Percentiles rank a stretch among this genome's conserved stretches.
Evolutionary conservation across 2,888 invertebrate genomes (phyloP).

Genomic region (Tipula helvola): DNA sequence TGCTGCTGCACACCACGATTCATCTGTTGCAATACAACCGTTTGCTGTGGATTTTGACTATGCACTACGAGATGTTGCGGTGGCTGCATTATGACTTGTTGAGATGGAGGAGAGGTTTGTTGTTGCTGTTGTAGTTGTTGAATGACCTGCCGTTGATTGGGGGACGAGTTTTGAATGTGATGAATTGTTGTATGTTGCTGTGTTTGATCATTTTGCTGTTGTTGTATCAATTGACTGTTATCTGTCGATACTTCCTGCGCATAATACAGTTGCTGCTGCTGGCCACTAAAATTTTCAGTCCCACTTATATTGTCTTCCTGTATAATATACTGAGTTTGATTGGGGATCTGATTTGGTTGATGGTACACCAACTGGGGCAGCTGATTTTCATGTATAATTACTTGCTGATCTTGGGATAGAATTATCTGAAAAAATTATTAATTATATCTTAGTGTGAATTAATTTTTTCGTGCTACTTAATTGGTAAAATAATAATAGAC

Average conservation of each 20-base stretch:
- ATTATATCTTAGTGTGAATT: too few relatives aligned
- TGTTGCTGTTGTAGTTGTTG: constrained; percentile 18
- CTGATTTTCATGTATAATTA: constrained; percentile 29
- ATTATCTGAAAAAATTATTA: constrained; percentile 21
- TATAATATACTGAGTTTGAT: constrained; percentile 23
- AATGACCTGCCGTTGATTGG: constrained; percentile 19
- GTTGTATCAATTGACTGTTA: background rate
- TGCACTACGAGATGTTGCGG: background rate
- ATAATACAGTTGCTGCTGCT: constrained; percentile 20
- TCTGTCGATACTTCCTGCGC: background rate
- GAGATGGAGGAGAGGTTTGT: constrained; percentile 6
- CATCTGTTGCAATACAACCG: constrained; percentile 11
- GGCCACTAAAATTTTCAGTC: background rate
- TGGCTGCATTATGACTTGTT: constrained; percentile 7
- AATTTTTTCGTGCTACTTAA: too few relatives aligned
- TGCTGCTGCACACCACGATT: constrained; percentile 10
- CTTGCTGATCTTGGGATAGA: constrained; percentile 22
- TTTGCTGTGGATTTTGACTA: background rate
- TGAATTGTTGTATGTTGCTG: constrained; percentile 12
- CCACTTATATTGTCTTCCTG: constrained; percentile 19
- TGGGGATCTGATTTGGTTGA: constrained; percentile 17
- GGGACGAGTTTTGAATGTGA: constrained; percentile 9
- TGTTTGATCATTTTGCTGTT: constrained; percentile 18
- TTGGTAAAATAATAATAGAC: too few relatives aligned
- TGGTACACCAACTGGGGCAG: constrained; percentile 35